Conservation (phyloP, 2,888 invertebrate species). For the Pegoplata infirma region DNA sequence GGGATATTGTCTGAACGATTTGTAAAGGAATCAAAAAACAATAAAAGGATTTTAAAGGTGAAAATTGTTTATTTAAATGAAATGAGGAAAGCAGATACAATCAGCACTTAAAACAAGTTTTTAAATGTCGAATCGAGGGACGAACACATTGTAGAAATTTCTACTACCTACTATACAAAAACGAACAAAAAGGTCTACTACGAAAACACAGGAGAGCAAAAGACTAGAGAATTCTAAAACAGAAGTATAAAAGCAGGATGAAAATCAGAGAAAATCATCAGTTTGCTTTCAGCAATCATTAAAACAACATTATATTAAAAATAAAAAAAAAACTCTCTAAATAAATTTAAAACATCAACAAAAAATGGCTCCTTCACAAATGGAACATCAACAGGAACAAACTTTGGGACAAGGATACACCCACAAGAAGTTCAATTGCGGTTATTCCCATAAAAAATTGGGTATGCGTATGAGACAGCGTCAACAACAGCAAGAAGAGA, state of each 20-base stretch:
- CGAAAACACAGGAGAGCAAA: not conserved
- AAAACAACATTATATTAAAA: not conserved
- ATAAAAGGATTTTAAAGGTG: slow-evolving; percentile 27
- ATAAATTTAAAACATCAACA: no score
- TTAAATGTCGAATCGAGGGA: not conserved
- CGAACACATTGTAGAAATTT: not conserved
- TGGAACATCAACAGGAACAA: slow-evolving; percentile 41
- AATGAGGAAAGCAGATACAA: not conserved
- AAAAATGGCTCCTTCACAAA: slow-evolving; percentile 47
- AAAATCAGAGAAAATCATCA: slow-evolving; percentile 1
- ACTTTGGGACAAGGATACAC: slow-evolving; percentile 44
- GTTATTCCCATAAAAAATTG: slow-evolving; percentile 60
- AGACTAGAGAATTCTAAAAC: no score
- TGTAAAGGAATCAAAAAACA: not conserved
- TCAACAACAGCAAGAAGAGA: slow-evolving; percentile 5
- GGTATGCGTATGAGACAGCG: slow-evolving; percentile 40
- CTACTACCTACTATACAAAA: slow-evolving; percentile 4
- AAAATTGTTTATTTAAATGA: slow-evolving; percentile 29
- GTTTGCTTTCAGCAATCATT: slow-evolving; percentile 28
- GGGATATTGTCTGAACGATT: slow-evolving; percentile 16
- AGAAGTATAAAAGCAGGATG: slow-evolving; percentile 42
- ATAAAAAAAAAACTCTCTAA: not conserved
- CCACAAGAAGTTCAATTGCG: slow-evolving; percentile 60
- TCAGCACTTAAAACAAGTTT: slow-evolving; percentile 5
- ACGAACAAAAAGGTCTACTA: no score